Percentiles rank a stretch among this genome's conserved stretches.
Conservation (phyloP, 2,888 invertebrate genomes). For the Osmoderma eremita region DNA sequence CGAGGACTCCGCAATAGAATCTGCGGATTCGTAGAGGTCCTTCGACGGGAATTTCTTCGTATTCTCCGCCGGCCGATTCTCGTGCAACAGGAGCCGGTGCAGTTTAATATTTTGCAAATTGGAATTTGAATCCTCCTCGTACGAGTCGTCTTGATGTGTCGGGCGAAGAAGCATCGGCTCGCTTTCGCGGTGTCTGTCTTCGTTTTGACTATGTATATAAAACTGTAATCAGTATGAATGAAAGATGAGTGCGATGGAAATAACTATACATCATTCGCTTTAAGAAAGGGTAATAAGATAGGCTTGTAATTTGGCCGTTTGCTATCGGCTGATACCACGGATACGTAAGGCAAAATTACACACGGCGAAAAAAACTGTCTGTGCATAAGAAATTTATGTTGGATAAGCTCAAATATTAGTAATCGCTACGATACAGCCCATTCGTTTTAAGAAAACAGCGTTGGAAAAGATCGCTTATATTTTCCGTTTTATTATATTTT, state of each 20-base stretch:
- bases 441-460: no score
- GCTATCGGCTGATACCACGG: no score
- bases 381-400: no score
- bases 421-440: no score
- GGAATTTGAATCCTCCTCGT: slow-evolving; percentile 58
- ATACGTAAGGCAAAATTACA: no score
- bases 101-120: slow-evolving; percentile 57
- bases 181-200: slow-evolving; percentile 46
- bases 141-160: slow-evolving; percentile 40
- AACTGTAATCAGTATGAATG: slow-evolving; percentile 51
- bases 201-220: slow-evolving; percentile 47
- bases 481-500: no score
- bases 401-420: no score
- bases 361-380: no score
- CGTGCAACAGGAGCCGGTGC: slow-evolving; percentile 38
- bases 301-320: no score
- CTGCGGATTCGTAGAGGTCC: slow-evolving; percentile 13
- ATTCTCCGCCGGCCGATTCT: slow-evolving; percentile 5
- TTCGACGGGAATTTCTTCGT: not conserved
- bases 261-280: not conserved
- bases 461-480: no score
- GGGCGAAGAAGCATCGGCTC: slow-evolving; percentile 42
- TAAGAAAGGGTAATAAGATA: no score
- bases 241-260: slow-evolving; percentile 16
- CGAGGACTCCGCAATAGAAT: slow-evolving; percentile 47